These are phyloP conservation scores for Tetramorium parvispinum DNA, from an alignment of 1,140 invertebrate species.

Conservation along the genomic window DNA sequence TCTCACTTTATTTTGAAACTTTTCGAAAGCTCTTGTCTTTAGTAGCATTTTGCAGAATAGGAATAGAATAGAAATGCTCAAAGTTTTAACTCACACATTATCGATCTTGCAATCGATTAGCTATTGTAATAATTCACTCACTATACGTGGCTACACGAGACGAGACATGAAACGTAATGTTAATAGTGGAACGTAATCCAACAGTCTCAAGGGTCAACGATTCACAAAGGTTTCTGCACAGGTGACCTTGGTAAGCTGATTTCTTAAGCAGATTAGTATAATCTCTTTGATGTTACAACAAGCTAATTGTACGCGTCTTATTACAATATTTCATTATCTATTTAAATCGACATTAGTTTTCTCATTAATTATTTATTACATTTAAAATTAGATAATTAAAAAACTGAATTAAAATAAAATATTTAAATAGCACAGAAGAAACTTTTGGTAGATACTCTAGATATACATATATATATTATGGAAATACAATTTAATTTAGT, in stretches of 20 bases:
- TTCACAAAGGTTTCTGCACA: slow-evolving; percentile 58
- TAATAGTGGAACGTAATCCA: slow-evolving; percentile 74
- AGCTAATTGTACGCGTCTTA: slow-evolving; percentile 39
- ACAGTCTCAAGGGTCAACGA: slow-evolving; percentile 66
- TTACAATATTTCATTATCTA: too few relatives aligned
- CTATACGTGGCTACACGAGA: slow-evolving; percentile 54
- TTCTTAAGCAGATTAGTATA: slow-evolving; percentile 62
- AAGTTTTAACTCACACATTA: background rate
- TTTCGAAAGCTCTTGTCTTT: background rate
- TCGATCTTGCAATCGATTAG: slow-evolving; percentile 66
- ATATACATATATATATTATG: background rate
- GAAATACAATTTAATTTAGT: slow-evolving; percentile 33
- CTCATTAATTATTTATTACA: too few relatives aligned
- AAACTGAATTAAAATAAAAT: background rate
- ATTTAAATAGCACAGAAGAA: background rate
- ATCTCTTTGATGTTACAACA: slow-evolving; percentile 62
- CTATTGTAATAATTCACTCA: slow-evolving; percentile 65
- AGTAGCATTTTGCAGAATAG: too few relatives aligned
- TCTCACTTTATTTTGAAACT: background rate
- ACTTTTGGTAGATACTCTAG: too few relatives aligned
- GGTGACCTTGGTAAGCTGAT: slow-evolving; percentile 51
- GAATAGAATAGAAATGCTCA: too few relatives aligned
- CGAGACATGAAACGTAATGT: slow-evolving; percentile 74
- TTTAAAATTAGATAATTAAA: background rate
- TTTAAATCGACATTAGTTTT: too few relatives aligned